phyloP scores from a whole-genome alignment of 2,797 vertebrate species.

The Pangasius djambal region DNA sequence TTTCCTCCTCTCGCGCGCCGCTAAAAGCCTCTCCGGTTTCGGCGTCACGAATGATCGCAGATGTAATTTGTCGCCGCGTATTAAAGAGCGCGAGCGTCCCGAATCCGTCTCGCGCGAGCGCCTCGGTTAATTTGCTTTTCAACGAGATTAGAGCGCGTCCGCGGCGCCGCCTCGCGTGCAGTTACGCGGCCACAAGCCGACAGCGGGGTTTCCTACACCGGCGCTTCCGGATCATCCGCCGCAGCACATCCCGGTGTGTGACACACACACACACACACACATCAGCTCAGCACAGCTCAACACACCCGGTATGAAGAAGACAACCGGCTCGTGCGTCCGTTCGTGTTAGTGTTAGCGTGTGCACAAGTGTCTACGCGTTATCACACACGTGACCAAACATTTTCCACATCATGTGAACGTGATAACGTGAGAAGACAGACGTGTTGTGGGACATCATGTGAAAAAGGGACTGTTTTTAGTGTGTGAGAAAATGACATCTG shows the following conservation, averaged over 20 bases:
- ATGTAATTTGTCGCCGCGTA: constrained; percentile 56
- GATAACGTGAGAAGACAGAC: neutral
- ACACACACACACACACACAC: neutral
- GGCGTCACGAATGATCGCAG: constrained; percentile 54
- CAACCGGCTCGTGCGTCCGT: neutral
- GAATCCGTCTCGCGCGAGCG: constrained; percentile 47
- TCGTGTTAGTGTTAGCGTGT: neutral
- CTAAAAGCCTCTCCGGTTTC: constrained; percentile 54
- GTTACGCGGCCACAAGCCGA: constrained; percentile 12
- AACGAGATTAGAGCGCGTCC: constrained; percentile 25
- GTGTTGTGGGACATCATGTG: too few species aligned
- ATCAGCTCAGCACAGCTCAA: constrained; percentile 1
- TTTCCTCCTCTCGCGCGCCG: constrained; percentile 16
- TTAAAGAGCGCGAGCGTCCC: constrained; percentile 54
- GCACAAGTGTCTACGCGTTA: neutral
- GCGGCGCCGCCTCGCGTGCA: neutral
- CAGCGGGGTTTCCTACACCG: neutral
- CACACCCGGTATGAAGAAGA: neutral
- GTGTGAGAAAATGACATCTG: neutral
- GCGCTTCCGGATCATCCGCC: neutral
- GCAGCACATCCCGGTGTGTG: neutral
- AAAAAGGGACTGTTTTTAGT: neutral
- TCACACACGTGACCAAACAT: neutral
- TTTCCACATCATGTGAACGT: neutral
- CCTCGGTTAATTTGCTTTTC: constrained; percentile 54